These are phyloP conservation scores for Scomber japonicus DNA, from an alignment of 2,113 vertebrate genomes.

Conservation along the genomic window DNA sequence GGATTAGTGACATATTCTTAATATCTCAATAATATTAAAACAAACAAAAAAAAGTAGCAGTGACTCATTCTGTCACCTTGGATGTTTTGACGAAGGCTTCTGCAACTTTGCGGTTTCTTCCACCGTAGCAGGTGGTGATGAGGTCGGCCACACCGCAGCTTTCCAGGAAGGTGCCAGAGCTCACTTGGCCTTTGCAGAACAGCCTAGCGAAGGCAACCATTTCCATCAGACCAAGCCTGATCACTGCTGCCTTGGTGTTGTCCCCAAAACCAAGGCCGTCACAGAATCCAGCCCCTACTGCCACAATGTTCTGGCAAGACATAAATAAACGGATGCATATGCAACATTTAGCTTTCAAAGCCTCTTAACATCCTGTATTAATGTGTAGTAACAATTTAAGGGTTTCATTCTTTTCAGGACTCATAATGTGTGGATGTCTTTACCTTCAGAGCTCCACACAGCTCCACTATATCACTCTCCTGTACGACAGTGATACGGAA, in stretches of 20 bases:
- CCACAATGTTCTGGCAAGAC: constrained; percentile 87
- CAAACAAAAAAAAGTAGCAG: too few species aligned
- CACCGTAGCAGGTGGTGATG: constrained; percentile 92
- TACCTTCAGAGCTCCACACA: constrained; percentile 92
- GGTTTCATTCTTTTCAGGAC: too few species aligned
- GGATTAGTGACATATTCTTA: neutral
- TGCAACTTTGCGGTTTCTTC: constrained; percentile 89
- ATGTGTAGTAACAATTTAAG: neutral
- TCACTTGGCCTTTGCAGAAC: constrained; percentile 85
- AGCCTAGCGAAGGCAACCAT: constrained; percentile 91
- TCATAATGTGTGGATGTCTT: neutral
- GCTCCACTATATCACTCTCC: constrained; percentile 88
- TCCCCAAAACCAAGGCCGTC: constrained; percentile 88
- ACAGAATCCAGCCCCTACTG: constrained; percentile 90
- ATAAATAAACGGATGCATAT: neutral
- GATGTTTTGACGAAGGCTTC: constrained; percentile 88
- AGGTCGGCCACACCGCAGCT: constrained; percentile 92
- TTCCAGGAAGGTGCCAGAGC: constrained; percentile 88
- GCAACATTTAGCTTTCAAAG: too few species aligned
- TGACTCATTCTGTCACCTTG: constrained; percentile 80
- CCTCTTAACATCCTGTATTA: too few species aligned
- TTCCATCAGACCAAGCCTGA: constrained; percentile 92
- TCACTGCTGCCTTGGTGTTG: constrained; percentile 92
- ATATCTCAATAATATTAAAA: too few species aligned
- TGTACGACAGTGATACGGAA: constrained; percentile 89